Base-by-base conservation (phyloP, 2,113 vertebrate genomes). In the Ariopsis seemanni region DNA sequence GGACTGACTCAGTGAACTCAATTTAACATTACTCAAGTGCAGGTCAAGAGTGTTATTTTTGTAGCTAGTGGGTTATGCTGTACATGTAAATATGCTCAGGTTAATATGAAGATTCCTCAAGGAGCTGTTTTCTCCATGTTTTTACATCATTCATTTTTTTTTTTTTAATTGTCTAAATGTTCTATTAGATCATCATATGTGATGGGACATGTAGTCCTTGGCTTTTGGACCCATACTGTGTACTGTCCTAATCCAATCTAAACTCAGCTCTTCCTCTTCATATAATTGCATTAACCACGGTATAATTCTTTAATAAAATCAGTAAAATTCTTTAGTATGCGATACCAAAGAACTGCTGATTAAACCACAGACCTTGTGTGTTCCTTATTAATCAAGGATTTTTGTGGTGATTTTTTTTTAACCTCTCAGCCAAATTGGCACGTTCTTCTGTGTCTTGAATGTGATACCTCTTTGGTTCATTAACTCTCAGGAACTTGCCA, bases 401-500 rank as follows among this genome's bases (percentile, higher is more conserved):
- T n/a, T 78, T 62, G 72, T 78, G 72, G 22, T 63, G 57, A 85
- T 75, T 74, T 75, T 57, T 74, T 25, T 77, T 48, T 48, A 25
- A 77, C 25, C 48, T 77, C 48, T 52, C 74, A 77, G 22, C 60
- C 84, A 11, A 30, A 25, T 57, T 79, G 74, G 17, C 74, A 79
- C 3, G 7, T 55, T 80, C 30, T 69, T 20, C 20, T 60, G 9
- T 62, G 83, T 80, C 75, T 52, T 9, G 1, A 60, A 88, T 18
- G 20, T 60, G 53, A 30, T 84, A 42, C 30, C 69, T 42, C 30
- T 25, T 80, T 58, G 83, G 86, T 53, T 48, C 75, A 30, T 82
- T 71, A 82, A 86, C 80, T 86, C 88, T 89, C 82, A 85, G 65
- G 65, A 87, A 84, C 90, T 92, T 91, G 90, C 87, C 80, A 7